Evolutionary conservation across 2,888 invertebrate genomes (phyloP), one percentile per base, ranked within the genome.

Genomic region (Bombyx huttoni): DNA sequence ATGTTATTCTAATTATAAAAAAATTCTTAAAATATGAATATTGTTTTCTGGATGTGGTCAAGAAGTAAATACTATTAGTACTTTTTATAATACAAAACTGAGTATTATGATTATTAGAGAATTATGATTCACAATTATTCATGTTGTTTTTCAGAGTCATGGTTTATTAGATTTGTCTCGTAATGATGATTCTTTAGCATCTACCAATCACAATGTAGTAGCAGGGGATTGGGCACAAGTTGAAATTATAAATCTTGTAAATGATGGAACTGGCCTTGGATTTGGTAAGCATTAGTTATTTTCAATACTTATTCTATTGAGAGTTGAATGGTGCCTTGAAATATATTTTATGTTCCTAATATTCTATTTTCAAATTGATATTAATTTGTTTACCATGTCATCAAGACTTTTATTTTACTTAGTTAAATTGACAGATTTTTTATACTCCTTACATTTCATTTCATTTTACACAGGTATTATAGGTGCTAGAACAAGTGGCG

Each of bases 211-310:
- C 55, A 86, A 81, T 58, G 85, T 88, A 56, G 84, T 96, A 55
- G 92, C 89, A 49, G 95, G 97, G 54, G 98, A 98, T 83, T 98
- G 97, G 95, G 96, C 96, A 14, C 97, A 98, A 87, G 96, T 98
- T 65, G 98, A 99, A 90, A 96, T 98, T 55, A 97, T 99, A 67
- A 98, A 99, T 77, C 90, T 99, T 59, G 94, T 98, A 49, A 99
- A 99, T 83, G 99, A 99, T 91, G 98, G 98, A 56, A 96, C 97
- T 55, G 98, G 98, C 35, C 92, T 99, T 63, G 99, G 99, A 46
- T 99, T 99, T 89, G 99, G 96, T 73, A 75, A 74, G 55, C 52
- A 34, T 52, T n/a, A 49, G 50, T 47, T 48, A 14, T 24, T 2
- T 24, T 24, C 24, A 24, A 24, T 3, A 24, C 24, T 24, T 24